phyloP scores from a whole-genome alignment of 2,888 invertebrate species.

The Dicyrtoma fusca region DNA sequence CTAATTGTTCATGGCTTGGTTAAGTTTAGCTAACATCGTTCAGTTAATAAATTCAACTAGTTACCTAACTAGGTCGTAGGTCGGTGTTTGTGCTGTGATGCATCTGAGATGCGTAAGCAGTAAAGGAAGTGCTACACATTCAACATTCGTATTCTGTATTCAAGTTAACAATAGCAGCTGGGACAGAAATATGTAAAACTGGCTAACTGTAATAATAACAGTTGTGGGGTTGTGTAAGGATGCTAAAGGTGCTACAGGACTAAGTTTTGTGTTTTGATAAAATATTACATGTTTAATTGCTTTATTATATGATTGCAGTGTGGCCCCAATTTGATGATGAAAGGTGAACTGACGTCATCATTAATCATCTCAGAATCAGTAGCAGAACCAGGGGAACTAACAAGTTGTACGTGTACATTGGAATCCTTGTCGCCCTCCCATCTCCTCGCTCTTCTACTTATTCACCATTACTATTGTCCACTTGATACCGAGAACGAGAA shows the following conservation, averaged over 20 bases:
- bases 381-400: constrained; percentile 43
- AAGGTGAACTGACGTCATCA: constrained; percentile 41
- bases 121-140: too few relatives aligned
- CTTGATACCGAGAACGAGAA: not conserved
- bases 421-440: not conserved
- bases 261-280: not conserved
- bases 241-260: not conserved
- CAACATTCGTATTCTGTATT: too few relatives aligned
- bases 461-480: not conserved
- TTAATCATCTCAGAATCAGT: constrained; percentile 39
- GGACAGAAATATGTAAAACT: too few relatives aligned
- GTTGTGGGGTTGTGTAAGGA: not conserved
- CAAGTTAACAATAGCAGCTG: too few relatives aligned
- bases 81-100: too few relatives aligned
- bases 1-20: too few relatives aligned
- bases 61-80: too few relatives aligned
- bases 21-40: too few relatives aligned
- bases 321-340: constrained; percentile 45
- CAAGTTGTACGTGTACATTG: constrained; percentile 22
- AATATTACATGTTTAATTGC: not conserved
- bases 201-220: too few relatives aligned
- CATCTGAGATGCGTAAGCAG: too few relatives aligned
- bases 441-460: not conserved
- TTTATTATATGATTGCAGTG: constrained; percentile 38
- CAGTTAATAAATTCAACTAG: too few relatives aligned